These are phyloP conservation scores for Monodelphis domestica DNA, from an alignment of 2,797 vertebrate genomes.

Conservation along the genomic window DNA sequence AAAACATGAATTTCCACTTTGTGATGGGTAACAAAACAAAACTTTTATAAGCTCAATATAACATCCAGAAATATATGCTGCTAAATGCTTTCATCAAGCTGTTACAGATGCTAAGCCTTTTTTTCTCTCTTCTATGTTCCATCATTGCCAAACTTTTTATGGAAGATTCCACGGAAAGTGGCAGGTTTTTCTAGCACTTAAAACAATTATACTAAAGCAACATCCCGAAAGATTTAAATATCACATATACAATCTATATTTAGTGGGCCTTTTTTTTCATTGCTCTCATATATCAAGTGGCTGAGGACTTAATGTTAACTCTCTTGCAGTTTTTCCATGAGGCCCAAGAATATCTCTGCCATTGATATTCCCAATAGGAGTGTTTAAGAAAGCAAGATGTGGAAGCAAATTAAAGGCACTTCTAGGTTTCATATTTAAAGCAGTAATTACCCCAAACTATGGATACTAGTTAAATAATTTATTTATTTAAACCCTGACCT, in stretches of 20 bases:
- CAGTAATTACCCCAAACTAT: neutral
- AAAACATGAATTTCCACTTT: neutral
- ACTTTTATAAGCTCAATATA: neutral
- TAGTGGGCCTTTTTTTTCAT: neutral
- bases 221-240: neutral
- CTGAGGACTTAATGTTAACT: neutral
- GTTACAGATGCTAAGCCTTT: neutral
- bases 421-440: neutral
- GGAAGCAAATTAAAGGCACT: neutral
- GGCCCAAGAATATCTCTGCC: neutral
- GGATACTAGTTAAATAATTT: neutral
- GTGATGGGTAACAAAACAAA: neutral
- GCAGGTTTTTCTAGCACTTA: neutral
- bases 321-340: neutral
- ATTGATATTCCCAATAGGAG: neutral
- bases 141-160: neutral
- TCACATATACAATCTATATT: neutral
- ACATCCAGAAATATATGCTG: neutral
- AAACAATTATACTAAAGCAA: neutral
- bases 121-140: neutral
- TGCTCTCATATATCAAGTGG: neutral
- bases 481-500: too few relatives aligned
- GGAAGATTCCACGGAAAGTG: neutral
- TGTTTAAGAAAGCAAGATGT: neutral
- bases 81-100: neutral